Percentiles rank a stretch among this genome's conserved stretches.
Evolutionary conservation across 2,797 vertebrate genomes (phyloP).

Genomic region (Allobates femoralis): DNA sequence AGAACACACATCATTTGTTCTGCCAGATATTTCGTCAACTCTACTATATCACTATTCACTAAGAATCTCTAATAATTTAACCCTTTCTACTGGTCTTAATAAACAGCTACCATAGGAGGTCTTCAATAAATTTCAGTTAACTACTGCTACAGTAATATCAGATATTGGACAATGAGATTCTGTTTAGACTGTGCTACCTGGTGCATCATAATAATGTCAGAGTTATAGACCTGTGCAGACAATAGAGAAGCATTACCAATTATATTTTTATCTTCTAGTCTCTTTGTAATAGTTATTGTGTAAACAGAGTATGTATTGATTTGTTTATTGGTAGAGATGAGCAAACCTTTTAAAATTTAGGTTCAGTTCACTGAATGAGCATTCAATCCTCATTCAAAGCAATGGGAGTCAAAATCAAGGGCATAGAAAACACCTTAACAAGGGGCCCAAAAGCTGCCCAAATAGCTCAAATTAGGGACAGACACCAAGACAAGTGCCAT

Average conservation of each 20-base stretch:
- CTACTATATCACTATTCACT: neutral
- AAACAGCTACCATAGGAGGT: neutral
- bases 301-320: too few species aligned
- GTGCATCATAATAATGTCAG: neutral
- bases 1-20: constrained; percentile 47
- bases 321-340: too few species aligned
- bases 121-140: neutral
- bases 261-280: too few species aligned
- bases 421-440: too few species aligned
- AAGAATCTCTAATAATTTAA: neutral
- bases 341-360: too few species aligned
- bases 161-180: neutral
- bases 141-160: neutral
- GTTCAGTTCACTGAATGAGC: too few species aligned
- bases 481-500: too few species aligned
- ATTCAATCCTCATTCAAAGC: too few species aligned
- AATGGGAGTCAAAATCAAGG: too few species aligned
- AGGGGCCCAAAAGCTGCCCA: too few species aligned
- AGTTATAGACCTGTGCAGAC: neutral
- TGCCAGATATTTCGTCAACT: constrained; percentile 32
- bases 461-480: too few species aligned
- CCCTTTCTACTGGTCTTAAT: neutral
- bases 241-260: neutral
- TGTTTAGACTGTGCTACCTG: neutral
- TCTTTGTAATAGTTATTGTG: too few species aligned